Base-by-base conservation (phyloP, 2,113 vertebrate species). In the Mesitornis unicolor region DNA sequence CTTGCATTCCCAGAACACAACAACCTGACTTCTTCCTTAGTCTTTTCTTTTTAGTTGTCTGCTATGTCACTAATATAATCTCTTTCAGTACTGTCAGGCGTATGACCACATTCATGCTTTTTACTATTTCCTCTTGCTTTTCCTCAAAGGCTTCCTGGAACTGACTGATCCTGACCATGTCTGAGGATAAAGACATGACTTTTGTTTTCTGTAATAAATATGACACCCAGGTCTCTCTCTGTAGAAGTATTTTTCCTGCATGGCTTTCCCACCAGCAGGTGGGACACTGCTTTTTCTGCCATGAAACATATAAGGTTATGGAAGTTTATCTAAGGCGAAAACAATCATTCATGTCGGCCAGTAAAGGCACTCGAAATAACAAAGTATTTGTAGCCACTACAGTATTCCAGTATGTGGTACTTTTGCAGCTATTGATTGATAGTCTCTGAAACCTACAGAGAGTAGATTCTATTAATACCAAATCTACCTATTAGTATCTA, bases 361-460 rank as follows among this genome's bases (percentile, higher is more conserved):
- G 29, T 51, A 84, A 85, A 74, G 75, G 38, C 29, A 54, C 4
- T 80, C 67, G 79, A 96, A 88, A 94, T 84, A 86, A 71, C 51
- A 81, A 77, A 91, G 6, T 38, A 85, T 91, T 64, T 88, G 78
- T 69, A 91, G 42, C 26, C 50, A 38, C 48, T 96, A 33, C 64
- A 51, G 29, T 92, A 67, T 86, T 94, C 57, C n/a, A 53, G 29
- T 63, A 43, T 75, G 51, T 56, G 38, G 26, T 70, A 74, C n/a
- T 93, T 96, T 74, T 70, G 13, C 15, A 92, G 85, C 31, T 94
- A n/a, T 77, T 94, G 87, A 96, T 87, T 92, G 63, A 94, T 92
- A 83, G 25, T 78, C 83, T 40, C 24, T 86, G 83, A 91, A 95
- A 85, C 28, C 50, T 77, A 80, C 54, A 77, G 33, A 90, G 5